Percentiles rank a stretch among this genome's conserved stretches.
Evolutionary conservation across 2,797 vertebrate genomes (phyloP).

Genomic region (Parauchenoglanis ngamensis): DNA sequence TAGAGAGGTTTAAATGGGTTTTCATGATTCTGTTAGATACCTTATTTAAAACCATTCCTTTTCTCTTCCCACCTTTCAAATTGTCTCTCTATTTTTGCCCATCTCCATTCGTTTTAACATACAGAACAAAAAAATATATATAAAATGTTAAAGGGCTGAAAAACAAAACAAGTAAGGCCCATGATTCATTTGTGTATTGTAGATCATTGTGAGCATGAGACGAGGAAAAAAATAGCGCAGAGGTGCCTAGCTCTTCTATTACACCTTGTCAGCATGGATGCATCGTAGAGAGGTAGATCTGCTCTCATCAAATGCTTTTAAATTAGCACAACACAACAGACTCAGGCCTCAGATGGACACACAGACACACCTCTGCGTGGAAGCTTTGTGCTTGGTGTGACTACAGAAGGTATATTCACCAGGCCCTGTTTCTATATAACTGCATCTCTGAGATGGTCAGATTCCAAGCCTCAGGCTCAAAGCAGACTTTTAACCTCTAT

Average conservation of each 20-base stretch:
- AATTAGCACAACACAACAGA: conserved; percentile 34
- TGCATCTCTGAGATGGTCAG: conserved; percentile 41
- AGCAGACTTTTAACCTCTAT: background rate
- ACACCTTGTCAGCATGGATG: conserved; percentile 33
- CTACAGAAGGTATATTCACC: conserved; percentile 46
- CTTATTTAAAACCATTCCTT: background rate
- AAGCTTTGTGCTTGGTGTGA: conserved; percentile 36
- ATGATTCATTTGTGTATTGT: background rate
- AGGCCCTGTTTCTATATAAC: conserved; percentile 47
- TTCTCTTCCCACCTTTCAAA: background rate
- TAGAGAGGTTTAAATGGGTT: conserved; percentile 58
- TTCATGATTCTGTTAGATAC: conserved; percentile 59
- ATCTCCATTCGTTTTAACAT: background rate
- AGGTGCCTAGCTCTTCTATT: conserved; percentile 33
- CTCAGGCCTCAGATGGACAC: background rate
- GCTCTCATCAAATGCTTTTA: conserved; percentile 19
- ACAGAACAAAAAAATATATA: background rate
- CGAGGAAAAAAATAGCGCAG: conserved; percentile 3
- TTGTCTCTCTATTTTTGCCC: background rate
- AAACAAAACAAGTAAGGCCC: background rate
- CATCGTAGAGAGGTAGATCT: conserved; percentile 20
- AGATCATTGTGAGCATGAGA: background rate
- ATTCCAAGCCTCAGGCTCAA: conserved; percentile 46
- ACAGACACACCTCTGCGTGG: conserved; percentile 24
- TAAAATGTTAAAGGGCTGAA: background rate